A percentile compares a stretch with the other conserved stretches of the same genome.
These are phyloP conservation scores for Neolamprologus longior DNA, from an alignment of 2,113 vertebrate genomes.

Conservation along the genomic window DNA sequence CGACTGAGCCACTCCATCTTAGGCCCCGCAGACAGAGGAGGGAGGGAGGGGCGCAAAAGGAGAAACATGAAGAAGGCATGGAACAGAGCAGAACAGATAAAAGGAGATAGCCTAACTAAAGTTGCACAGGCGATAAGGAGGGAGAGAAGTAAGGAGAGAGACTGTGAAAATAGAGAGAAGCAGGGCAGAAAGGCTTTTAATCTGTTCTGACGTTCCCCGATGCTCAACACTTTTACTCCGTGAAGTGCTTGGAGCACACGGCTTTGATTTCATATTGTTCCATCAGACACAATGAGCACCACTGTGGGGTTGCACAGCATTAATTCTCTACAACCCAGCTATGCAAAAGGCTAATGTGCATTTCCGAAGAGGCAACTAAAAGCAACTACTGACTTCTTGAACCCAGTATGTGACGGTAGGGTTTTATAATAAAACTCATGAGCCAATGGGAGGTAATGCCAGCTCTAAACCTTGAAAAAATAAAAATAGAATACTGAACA, in stretches of 20 bases:
- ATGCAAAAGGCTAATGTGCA: not conserved
- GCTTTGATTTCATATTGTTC: conserved; percentile 63
- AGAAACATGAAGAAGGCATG: not conserved
- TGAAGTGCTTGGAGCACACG: conserved; percentile 26
- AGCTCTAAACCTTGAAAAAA: conserved; percentile 12
- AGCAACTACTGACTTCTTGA: conserved; percentile 22
- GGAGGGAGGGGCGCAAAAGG: not conserved
- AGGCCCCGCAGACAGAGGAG: conserved; percentile 27
- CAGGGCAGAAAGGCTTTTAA: conserved; percentile 32
- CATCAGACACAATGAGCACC: conserved; percentile 30
- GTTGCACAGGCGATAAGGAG: conserved; percentile 34
- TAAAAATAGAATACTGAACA: not conserved
- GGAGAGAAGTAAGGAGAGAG: not conserved
- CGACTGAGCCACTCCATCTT: conserved; percentile 50
- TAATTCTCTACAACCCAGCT: conserved; percentile 10
- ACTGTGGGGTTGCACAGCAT: conserved; percentile 16
- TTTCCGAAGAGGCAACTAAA: conserved; percentile 3
- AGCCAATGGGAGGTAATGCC: conserved; percentile 1
- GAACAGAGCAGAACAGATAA: conserved; percentile 31
- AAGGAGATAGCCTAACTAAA: conserved; percentile 39
- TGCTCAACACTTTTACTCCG: conserved; percentile 41
- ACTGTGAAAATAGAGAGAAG: not conserved
- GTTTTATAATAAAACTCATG: not conserved
- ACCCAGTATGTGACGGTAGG: not conserved
- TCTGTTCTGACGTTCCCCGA: conserved; percentile 54